Evolutionary conservation across 2,888 invertebrate genomes (phyloP), one percentile per base, ranked within the genome.

Genomic region (Chrysomela aeneicollis): DNA sequence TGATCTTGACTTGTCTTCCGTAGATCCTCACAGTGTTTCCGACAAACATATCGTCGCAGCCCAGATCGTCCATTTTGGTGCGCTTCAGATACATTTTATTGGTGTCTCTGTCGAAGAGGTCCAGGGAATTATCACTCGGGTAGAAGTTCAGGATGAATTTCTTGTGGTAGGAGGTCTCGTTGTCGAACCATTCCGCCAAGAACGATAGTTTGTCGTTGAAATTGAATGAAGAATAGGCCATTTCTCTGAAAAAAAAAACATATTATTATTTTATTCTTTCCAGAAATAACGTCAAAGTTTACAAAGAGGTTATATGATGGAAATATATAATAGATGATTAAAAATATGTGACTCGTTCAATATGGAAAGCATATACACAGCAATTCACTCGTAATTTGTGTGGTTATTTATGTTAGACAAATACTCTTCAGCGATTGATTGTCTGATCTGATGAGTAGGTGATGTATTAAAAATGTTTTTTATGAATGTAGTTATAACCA

Each of bases 171-270:
- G 89, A 89, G 0, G 93, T 90, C 75, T 92, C 89, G 72, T 89
- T 88, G 79, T 96, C 96, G 78, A 90, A 94, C 95, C 95, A 97
- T 84, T 95, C 94, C 1, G 92, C 92, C 64, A 89, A 81, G 81
- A 93, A 93, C 4, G 86, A 82, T 72, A 86, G 84, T 79, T 85
- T 87, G 62, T 87, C 86, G 63, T 75, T 83, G 74, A 85, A 87
- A 49, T 85, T 84, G 62, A 84, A 85, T 69, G 85, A 85, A 58
- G 81, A 77, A 17, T 65, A 59, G 18, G 74, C 71, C 73, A 77
- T 77, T 59, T 64, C 67, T 42, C 63, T 62, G 61, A 64, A 68
- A 70, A 54, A 55, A 54, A 60, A 49, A 64, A 50, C 2, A 17
- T 6, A n/a, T 21, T 35, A 19, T 35, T 17, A 49, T 10, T 10